Evolutionary conservation across 2,113 vertebrate species (phyloP).

Genomic region (Pelobates fuscus): DNA sequence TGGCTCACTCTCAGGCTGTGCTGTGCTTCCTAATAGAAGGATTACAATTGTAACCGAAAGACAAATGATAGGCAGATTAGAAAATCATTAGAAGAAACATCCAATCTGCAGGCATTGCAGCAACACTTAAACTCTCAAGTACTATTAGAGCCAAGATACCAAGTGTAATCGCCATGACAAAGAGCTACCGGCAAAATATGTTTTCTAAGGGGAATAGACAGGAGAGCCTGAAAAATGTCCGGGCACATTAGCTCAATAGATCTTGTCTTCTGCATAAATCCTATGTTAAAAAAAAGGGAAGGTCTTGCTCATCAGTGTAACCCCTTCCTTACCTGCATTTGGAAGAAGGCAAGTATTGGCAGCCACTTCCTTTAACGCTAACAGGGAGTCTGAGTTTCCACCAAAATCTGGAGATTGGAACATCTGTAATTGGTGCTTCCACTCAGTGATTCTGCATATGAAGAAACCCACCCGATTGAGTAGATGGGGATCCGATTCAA

Average conservation of each 20-base stretch:
- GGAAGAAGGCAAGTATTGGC: background rate
- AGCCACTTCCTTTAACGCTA: too few relatives aligned
- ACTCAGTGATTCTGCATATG: too few relatives aligned
- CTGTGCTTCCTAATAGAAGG: constrained; percentile 36
- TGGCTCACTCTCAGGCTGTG: constrained; percentile 29
- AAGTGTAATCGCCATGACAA: constrained; percentile 22
- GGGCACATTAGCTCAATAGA: constrained; percentile 4
- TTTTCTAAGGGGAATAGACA: constrained; percentile 31
- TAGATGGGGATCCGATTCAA: too few relatives aligned
- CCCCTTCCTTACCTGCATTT: too few relatives aligned
- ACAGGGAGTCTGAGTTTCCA: too few relatives aligned
- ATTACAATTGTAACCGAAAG: constrained; percentile 48
- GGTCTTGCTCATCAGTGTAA: background rate
- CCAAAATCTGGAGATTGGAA: too few relatives aligned
- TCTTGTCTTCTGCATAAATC: constrained; percentile 14
- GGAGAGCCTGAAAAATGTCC: constrained; percentile 14
- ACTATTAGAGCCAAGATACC: constrained; percentile 29
- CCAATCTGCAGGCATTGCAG: constrained; percentile 21
- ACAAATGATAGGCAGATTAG: constrained; percentile 48
- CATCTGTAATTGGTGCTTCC: too few relatives aligned
- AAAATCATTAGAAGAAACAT: constrained; percentile 45
- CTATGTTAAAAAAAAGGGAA: background rate
- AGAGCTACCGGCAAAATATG: constrained; percentile 17
- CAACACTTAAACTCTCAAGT: constrained; percentile 35
- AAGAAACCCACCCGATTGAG: too few relatives aligned